Base-by-base conservation (phyloP, 23 tunicate genomes). In the Halocynthia roretzi region DNA sequence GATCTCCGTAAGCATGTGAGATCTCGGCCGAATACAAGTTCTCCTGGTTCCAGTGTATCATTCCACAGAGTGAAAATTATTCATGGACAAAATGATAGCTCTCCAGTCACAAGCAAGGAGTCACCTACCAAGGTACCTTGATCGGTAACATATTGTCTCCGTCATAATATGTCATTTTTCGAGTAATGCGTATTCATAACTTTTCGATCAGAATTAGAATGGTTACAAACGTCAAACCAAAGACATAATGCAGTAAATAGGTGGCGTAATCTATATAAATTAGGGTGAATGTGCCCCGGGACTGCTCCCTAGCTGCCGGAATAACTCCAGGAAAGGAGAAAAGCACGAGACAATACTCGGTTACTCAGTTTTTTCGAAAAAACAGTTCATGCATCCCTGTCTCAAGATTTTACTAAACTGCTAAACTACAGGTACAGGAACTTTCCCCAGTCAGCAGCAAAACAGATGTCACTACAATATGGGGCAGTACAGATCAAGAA, bases 41-140 rank as follows among this genome's bases (percentile, higher is more conserved):
- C 78, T 54, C 78, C 78, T 40, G 62, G 64, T 22, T 74, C 78
- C 49, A 74, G 50, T 18, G 78, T 74, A 18, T 74, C 78, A 8
- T 74, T 74, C 22, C 78, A 74, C 22, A 54, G 78, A 74, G 78
- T 74, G 40, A 74, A 56, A 54, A 74, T 74, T 6, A 48, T 74
- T 8, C 64, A 74, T 17, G 78, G 64, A 15, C 64, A 74, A 14
- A n/a, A 20, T 8, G 78, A 54, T 0, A 54, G 21, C 56, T 74
- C 78, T 8, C 78, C 78, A 11, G 44, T 54, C 31, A 22, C 78
- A 10, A 54, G 60, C 19, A 74, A 74, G 31, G 64, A 53, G 12
- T 70, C 55, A 8, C 55, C 75, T 31, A 31, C 44, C 44, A 31
- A 31, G 44, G 44, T 31, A 31, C 44, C 44, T 31, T 4, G 44